phyloP scores from a whole-genome alignment of 1,140 invertebrate genomes.

The Ostrea edulis region DNA sequence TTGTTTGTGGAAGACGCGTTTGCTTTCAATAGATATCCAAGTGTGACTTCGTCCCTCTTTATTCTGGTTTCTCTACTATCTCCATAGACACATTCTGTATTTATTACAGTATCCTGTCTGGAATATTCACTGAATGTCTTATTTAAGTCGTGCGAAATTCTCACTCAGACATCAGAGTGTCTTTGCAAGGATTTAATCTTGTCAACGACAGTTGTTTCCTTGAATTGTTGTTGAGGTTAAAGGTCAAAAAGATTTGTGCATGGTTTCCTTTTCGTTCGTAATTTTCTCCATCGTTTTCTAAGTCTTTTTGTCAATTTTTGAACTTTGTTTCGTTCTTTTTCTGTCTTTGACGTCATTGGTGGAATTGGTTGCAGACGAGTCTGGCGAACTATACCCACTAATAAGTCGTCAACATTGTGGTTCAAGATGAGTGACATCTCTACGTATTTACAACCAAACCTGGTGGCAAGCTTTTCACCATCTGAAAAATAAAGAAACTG shows the following conservation, averaged over 20 bases:
- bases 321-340: constrained; percentile 19
- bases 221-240: neutral
- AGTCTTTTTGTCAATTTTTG: neutral
- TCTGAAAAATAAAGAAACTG: constrained; percentile 64
- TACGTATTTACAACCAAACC: constrained; percentile 88
- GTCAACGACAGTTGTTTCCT: too few species aligned
- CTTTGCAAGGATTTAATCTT: too few species aligned
- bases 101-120: too few species aligned
- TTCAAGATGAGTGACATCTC: constrained; percentile 90
- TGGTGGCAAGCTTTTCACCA: constrained; percentile 82
- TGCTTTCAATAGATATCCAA: too few species aligned
- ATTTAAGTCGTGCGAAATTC: too few species aligned
- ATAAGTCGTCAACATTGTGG: constrained; percentile 89
- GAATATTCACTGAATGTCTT: too few species aligned
- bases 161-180: too few species aligned
- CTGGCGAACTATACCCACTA: constrained; percentile 87
- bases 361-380: constrained; percentile 72
- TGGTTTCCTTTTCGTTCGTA: neutral
- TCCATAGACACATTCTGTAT: too few species aligned
- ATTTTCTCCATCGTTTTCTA: neutral
- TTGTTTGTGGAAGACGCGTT: too few species aligned
- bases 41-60: too few species aligned
- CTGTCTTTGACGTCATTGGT: neutral
- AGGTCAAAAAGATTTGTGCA: constrained; percentile 8
- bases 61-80: too few species aligned